Conservation (phyloP, 92 coral and sea anemone species). For the Porites divaricata region DNA sequence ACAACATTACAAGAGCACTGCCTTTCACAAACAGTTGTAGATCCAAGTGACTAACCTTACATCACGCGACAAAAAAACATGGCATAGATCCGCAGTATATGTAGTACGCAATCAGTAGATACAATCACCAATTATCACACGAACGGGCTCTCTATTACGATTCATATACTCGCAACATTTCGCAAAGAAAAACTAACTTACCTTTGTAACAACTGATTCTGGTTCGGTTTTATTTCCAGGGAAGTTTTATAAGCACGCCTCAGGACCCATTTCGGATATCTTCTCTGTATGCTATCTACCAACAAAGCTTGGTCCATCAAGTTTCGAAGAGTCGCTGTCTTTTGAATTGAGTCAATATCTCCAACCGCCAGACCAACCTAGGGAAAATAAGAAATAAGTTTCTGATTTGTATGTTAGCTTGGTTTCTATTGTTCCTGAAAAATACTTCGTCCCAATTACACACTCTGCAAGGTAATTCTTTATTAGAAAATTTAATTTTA, state of each 20-base stretch:
- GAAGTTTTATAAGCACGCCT: slow-evolving; percentile 32
- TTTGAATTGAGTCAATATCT: slow-evolving; percentile 84
- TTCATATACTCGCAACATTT: neutral
- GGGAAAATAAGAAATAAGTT: neutral
- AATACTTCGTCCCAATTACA: too few species aligned
- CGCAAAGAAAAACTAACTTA: slow-evolving; percentile 17
- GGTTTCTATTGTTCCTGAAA: neutral
- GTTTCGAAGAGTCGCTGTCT: slow-evolving; percentile 66
- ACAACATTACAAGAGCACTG: too few species aligned
- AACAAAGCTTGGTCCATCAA: slow-evolving; percentile 70
- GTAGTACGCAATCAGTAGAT: too few species aligned
- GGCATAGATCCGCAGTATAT: too few species aligned
- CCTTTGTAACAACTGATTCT: slow-evolving; percentile 45
- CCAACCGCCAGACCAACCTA: slow-evolving; percentile 94
- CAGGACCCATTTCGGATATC: slow-evolving; percentile 51
- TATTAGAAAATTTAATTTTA: too few species aligned
- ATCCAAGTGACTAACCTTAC: too few species aligned
- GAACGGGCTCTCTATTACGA: neutral
- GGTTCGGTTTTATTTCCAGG: slow-evolving; percentile 58
- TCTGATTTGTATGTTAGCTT: neutral
- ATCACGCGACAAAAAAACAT: too few species aligned
- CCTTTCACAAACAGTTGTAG: too few species aligned
- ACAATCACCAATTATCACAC: too few species aligned
- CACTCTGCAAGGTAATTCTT: too few species aligned
- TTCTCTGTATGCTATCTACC: slow-evolving; percentile 56